Percentiles rank a stretch among this genome's conserved stretches.
These are phyloP conservation scores for Stenopsyche tienmushanensis DNA, from an alignment of 1,140 invertebrate species.

Conservation along the genomic window DNA sequence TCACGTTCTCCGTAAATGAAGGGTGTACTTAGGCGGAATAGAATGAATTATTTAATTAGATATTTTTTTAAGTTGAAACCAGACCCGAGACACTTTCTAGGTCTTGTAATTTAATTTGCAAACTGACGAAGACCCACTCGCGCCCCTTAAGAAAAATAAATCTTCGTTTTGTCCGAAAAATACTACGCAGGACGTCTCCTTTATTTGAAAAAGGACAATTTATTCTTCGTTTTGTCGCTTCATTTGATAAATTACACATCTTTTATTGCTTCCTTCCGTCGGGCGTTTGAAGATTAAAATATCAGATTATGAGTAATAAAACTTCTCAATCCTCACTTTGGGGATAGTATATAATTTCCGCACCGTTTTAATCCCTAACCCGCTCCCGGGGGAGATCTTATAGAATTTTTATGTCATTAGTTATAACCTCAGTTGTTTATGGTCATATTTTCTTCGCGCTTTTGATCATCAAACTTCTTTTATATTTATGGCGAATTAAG, in stretches of 20 bases:
- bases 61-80: neutral
- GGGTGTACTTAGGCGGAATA: neutral
- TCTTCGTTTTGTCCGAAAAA: slow-evolving; percentile 33
- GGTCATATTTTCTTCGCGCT: too few relatives aligned
- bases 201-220: slow-evolving; percentile 33
- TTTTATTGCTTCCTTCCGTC: slow-evolving; percentile 15
- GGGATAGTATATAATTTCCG: neutral
- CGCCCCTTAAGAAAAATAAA: slow-evolving; percentile 24
- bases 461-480: too few relatives aligned
- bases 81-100: neutral
- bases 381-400: neutral
- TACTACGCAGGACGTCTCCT: slow-evolving; percentile 18
- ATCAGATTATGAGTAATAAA: slow-evolving; percentile 24
- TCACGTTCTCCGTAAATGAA: too few relatives aligned
- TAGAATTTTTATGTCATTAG: neutral
- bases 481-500: too few relatives aligned
- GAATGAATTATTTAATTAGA: slow-evolving; percentile 4
- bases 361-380: neutral
- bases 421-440: too few relatives aligned
- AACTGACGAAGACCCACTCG: slow-evolving; percentile 21
- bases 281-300: slow-evolving; percentile 21
- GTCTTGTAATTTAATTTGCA: slow-evolving; percentile 37
- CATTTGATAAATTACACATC: slow-evolving; percentile 35
- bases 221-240: slow-evolving; percentile 40
- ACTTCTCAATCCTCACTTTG: neutral